Evolutionary conservation across 2,797 vertebrate species (phyloP).

Genomic region (Danio tinwini): DNA sequence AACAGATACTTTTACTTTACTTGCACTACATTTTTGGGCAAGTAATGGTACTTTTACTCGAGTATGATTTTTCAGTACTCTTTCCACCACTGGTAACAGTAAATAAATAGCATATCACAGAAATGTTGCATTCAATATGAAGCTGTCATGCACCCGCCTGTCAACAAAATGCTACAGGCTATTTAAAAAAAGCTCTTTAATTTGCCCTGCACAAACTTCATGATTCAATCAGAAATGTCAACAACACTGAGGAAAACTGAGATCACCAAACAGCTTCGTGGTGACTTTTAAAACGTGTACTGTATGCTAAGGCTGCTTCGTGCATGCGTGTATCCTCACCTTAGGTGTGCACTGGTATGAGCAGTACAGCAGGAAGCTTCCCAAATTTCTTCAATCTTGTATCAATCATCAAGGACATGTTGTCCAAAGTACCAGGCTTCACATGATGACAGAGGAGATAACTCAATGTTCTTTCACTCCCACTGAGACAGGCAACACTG

Average conservation of each 20-base stretch:
- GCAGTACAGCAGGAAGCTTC: not conserved
- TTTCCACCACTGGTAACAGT: too few relatives aligned
- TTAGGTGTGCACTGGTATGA: not conserved
- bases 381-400: not conserved
- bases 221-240: not conserved
- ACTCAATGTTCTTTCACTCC: conserved; percentile 33
- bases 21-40: too few relatives aligned
- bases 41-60: too few relatives aligned
- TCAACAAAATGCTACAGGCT: too few relatives aligned
- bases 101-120: too few relatives aligned
- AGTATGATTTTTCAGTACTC: too few relatives aligned
- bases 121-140: too few relatives aligned
- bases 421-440: conserved; percentile 30
- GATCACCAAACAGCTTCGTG: not conserved
- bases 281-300: not conserved
- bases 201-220: not conserved
- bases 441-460: conserved; percentile 41
- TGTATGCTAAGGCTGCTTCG: not conserved
- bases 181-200: too few relatives aligned
- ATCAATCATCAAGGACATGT: conserved; percentile 33
- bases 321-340: not conserved
- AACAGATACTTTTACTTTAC: too few relatives aligned
- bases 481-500: conserved; percentile 28
- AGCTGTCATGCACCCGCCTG: too few relatives aligned
- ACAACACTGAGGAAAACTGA: not conserved